These are phyloP conservation scores for Augochlora pura DNA, from an alignment of 1,140 invertebrate species.

Conservation along the genomic window DNA sequence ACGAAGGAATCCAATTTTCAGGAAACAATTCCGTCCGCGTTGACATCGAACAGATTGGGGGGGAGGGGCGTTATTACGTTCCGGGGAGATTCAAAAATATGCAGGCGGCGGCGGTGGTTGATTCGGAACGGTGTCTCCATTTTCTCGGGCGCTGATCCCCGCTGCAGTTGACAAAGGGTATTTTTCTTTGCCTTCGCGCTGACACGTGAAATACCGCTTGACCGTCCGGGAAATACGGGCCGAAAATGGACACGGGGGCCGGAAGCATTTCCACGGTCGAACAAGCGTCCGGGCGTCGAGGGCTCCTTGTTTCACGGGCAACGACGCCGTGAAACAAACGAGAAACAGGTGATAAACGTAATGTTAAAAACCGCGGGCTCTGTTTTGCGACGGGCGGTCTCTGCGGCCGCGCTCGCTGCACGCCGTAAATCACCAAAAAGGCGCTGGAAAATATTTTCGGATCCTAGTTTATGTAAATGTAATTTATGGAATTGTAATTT, in stretches of 20 bases:
- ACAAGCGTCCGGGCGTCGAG: too few relatives aligned
- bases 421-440: too few relatives aligned
- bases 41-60: not conserved
- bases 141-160: not conserved
- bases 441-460: too few relatives aligned
- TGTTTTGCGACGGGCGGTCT: too few relatives aligned
- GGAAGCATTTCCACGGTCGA: too few relatives aligned
- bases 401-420: not conserved
- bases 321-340: not conserved
- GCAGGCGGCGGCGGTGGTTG: fast-evolving
- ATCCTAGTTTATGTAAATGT: too few relatives aligned
- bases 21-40: not conserved
- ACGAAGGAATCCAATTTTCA: not conserved
- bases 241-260: conserved; percentile 13
- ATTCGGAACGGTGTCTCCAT: not conserved
- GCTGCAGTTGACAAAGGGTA: conserved; percentile 3
- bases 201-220: conserved; percentile 23
- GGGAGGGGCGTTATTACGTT: not conserved
- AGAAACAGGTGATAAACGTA: not conserved
- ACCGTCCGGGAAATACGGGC: not conserved
- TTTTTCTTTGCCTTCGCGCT: conserved; percentile 11
- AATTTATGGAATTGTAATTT: too few relatives aligned
- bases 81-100: not conserved
- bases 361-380: not conserved
- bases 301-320: not conserved